phyloP scores from a whole-genome alignment of 2,888 invertebrate genomes.

The Rosalia funebris region DNA sequence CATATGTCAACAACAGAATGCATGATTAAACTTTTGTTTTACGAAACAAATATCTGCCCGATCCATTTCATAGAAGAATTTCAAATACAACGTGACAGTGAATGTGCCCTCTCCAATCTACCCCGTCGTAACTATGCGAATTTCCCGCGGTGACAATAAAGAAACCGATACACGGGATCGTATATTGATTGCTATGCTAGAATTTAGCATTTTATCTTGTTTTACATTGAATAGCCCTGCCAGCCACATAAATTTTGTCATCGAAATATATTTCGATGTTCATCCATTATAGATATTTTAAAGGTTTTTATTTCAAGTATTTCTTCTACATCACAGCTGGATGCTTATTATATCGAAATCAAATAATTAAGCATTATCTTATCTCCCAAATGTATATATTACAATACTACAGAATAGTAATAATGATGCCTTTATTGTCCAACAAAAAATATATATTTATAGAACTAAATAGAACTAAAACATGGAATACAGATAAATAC shows the following conservation, averaged over 20 bases:
- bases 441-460: too few relatives aligned
- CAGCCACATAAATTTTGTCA: conserved; percentile 55
- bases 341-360: neutral
- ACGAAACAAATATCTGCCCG: too few relatives aligned
- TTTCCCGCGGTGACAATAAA: conserved; percentile 46
- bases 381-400: too few relatives aligned
- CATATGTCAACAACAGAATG: too few relatives aligned
- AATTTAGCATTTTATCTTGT: conserved; percentile 60
- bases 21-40: too few relatives aligned
- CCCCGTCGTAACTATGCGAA: conserved; percentile 40
- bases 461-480: too few relatives aligned
- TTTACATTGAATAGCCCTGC: conserved; percentile 60
- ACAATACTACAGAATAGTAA: too few relatives aligned
- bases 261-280: conserved; percentile 34
- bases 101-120: conserved; percentile 38
- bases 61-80: conserved; percentile 12
- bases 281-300: conserved; percentile 36
- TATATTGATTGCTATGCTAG: conserved; percentile 42
- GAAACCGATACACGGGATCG: conserved; percentile 49
- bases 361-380: neutral
- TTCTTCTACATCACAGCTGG: neutral
- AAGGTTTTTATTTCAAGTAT: conserved; percentile 26
- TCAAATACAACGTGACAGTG: conserved; percentile 44
- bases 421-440: too few relatives aligned
- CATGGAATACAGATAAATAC: too few relatives aligned